Conservation (phyloP, 2,797 vertebrate genomes). For the Manis javanica region DNA sequence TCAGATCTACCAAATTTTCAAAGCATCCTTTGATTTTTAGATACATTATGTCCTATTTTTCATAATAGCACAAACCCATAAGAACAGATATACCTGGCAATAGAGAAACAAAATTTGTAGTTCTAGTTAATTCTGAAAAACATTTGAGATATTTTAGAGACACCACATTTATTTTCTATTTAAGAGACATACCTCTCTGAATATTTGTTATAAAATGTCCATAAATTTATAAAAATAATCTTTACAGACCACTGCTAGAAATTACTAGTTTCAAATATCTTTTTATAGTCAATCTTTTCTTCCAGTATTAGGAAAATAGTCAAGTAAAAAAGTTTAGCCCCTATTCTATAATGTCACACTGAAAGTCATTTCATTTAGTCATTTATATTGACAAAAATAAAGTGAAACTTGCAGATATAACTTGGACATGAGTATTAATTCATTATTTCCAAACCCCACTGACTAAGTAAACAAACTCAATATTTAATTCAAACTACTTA, state of each 20-base stretch:
- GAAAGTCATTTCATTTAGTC: not conserved
- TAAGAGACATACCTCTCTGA: not conserved
- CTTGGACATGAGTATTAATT: not conserved
- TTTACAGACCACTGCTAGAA: not conserved
- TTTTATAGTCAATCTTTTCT: not conserved
- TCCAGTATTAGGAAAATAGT: not conserved
- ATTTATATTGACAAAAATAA: not conserved
- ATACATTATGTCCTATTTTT: not conserved
- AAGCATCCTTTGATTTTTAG: not conserved
- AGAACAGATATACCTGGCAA: not conserved
- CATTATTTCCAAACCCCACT: not conserved
- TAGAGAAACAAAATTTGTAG: not conserved
- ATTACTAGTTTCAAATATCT: not conserved
- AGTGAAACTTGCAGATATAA: not conserved
- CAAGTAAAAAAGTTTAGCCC: not conserved
- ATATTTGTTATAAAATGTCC: not conserved
- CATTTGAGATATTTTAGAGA: not conserved
- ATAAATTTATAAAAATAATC: not conserved
- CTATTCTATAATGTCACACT: not conserved
- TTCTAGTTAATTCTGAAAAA: slow-evolving; percentile 8
- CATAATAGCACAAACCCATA: not conserved
- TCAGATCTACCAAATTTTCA: not conserved
- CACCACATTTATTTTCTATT: not conserved
- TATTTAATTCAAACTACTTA: not conserved
- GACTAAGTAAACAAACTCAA: not conserved